Evolutionary conservation across 2,888 invertebrate species (phyloP), one percentile per base, ranked within the genome.

Genomic region (Spodoptera exigua): DNA sequence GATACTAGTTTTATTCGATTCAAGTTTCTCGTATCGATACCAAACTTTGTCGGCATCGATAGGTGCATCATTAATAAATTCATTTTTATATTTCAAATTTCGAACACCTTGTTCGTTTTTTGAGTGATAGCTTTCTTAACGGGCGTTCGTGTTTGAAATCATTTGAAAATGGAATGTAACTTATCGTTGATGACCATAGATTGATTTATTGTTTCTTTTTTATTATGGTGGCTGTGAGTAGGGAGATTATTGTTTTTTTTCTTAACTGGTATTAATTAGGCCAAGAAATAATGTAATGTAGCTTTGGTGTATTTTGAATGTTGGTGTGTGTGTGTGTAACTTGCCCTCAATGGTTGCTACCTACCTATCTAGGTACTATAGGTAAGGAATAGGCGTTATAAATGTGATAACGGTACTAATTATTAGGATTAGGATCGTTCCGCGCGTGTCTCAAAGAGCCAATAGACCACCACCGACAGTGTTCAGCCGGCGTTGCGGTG

Each of bases 31-130:
- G 69, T 62, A 70, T 60, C 51, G n/a, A 54, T 51, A 53, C 45
- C 64, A 44, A 61, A 70, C 70, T 62, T 63, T 61, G 72, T 74
- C 75, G 68, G 64, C 65, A 59, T 75, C 80, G 81, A 83, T 82
- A 76, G n/a, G n/a, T n/a, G n/a, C 76, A 85, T 85, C 83, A 86
- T 84, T 82, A 81, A 86, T 84, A 82, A 81, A 82, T 85, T 84
- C 63, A 79, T 82, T 82, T 84, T 27, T 27, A 27, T 80, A 82
- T 82, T 84, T 83, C 67, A 76, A 81, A 85, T 60, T 75, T 80
- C 74, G 75, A 81, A 78, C 68, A 70, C 69, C 69, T 71, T 76
- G 77, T 78, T 72, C 72, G 60, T 79, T 78, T 27, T 78, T 82
- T 71, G 73, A 79, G 57, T 78, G 78, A 80, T 79, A 74, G 74